Evolutionary conservation across 2,797 vertebrate species (phyloP), one percentile per base, ranked within the genome.

Genomic region (Bryconaethiops microstoma): DNA sequence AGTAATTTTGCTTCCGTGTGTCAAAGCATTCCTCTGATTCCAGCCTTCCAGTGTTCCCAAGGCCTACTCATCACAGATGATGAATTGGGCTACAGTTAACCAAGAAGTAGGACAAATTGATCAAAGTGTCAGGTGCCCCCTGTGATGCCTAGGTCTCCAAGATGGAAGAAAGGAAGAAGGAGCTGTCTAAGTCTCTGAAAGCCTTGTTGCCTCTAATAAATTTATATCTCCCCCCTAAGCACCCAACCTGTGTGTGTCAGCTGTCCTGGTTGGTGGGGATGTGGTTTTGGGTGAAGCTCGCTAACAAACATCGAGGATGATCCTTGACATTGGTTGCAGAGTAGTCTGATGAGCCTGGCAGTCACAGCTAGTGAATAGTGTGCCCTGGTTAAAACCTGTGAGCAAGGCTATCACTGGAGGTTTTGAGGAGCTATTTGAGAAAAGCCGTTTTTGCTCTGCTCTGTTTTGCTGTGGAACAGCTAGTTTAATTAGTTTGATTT

Each of bases 401-500:
- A 64, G 83, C 35, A 55, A 73, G 73, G 67, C 85, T 91, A 89
- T 92, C 86, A 87, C 50, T 57, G 60, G 57, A 91, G 89, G 91
- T 93, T 90, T 91, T 90, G 89, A 86, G 85, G 89, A 92, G 89
- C 92, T 92, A 91, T 94, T 92, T 90, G 79, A 93, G 93, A 95
- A 94, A 94, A 95, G 92, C 89, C 90, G 90, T 91, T 87, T 89
- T 39, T 89, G 85, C 88, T 89, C 84, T 19, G 89, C 89, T 92
- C 88, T 88, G 89, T 90, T 92, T 92, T 92, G 90, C 91, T 91
- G 90, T 88, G 90, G 91, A 92, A 93, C 91, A 92, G 92, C 90
- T 85, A 89, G 91, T 93, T 93, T 94, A 95, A 94, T 94, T 94
- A 93, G 92, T 89, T 92, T 93, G 92, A 94, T 94, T 92, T 94